These are phyloP conservation scores for Lochmaea capreae DNA, from an alignment of 2,888 invertebrate species.

Conservation along the genomic window DNA sequence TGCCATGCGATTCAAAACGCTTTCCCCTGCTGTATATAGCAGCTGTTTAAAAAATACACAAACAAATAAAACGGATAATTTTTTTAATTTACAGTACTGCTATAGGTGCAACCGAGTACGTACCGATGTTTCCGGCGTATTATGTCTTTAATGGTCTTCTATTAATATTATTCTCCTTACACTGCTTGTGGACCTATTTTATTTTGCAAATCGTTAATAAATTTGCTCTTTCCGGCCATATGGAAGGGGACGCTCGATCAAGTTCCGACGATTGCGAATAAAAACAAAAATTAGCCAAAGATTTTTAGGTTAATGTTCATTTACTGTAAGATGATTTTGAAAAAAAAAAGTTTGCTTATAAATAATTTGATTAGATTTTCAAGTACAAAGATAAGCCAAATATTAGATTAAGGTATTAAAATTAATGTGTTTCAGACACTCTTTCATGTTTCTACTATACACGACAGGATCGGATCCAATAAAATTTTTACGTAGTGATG, in stretches of 20 bases:
- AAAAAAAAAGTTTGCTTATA: not conserved
- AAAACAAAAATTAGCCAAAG: not conserved
- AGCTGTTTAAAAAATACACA: not conserved
- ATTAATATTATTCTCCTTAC: constrained; percentile 81
- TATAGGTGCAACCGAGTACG: constrained; percentile 83
- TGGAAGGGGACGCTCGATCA: constrained; percentile 84
- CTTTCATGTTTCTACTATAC: too few relatives aligned
- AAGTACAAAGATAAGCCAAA: not conserved
- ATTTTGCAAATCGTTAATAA: constrained; percentile 88
- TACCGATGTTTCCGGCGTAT: constrained; percentile 92
- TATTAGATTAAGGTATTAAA: too few relatives aligned
- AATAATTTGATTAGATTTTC: not conserved
- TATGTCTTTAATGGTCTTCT: constrained; percentile 92
- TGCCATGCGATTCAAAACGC: not conserved
- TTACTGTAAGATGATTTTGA: not conserved
- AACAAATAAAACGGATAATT: not conserved
- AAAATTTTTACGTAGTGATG: too few relatives aligned
- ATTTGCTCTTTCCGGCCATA: constrained; percentile 69
- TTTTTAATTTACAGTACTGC: constrained; percentile 73
- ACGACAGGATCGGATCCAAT: too few relatives aligned
- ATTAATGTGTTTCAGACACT: too few relatives aligned
- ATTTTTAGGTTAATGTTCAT: not conserved
- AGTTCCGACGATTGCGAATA: constrained; percentile 57
- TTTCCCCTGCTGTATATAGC: not conserved
- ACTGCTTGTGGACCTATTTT: constrained; percentile 93